phyloP scores from a whole-genome alignment of 1,140 invertebrate genomes.

The Antheraea pernyi region DNA sequence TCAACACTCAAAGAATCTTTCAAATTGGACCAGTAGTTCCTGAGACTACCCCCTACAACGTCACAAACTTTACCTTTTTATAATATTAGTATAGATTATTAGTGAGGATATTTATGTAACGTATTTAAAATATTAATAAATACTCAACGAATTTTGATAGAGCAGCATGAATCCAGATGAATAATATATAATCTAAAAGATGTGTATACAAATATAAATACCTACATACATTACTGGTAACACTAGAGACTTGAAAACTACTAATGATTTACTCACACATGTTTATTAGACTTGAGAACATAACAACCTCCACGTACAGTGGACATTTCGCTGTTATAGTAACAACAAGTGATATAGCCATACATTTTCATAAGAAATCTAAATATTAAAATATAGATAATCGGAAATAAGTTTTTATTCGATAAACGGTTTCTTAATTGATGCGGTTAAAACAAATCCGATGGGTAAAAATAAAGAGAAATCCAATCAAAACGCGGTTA shows the following conservation, averaged over 20 bases:
- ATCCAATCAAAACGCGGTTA: constrained; percentile 54
- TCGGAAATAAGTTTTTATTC: constrained; percentile 1
- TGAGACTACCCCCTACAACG: no score
- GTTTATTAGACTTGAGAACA: constrained; percentile 27
- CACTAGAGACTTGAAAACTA: constrained; percentile 37
- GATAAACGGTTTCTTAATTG: background rate
- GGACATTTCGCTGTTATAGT: constrained; percentile 32
- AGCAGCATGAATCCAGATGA: no score
- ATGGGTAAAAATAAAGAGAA: constrained; percentile 69
- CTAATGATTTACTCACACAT: constrained; percentile 54
- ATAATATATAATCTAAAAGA: background rate
- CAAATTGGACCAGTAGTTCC: no score
- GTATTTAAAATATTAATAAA: no score
- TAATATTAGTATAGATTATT: no score
- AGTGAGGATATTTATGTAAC: no score
- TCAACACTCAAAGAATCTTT: no score
- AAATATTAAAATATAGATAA: background rate
- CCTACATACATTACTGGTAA: constrained; percentile 13
- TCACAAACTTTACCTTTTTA: no score
- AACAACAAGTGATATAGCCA: constrained; percentile 24
- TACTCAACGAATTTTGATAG: no score
- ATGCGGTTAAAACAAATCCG: constrained; percentile 12
- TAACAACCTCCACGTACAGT: constrained; percentile 37
- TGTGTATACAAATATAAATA: background rate
- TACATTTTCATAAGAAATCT: background rate